Evolutionary conservation across 2,113 vertebrate genomes (phyloP), one percentile per base, ranked within the genome.

Genomic region (Gadus chalcogrammus): DNA sequence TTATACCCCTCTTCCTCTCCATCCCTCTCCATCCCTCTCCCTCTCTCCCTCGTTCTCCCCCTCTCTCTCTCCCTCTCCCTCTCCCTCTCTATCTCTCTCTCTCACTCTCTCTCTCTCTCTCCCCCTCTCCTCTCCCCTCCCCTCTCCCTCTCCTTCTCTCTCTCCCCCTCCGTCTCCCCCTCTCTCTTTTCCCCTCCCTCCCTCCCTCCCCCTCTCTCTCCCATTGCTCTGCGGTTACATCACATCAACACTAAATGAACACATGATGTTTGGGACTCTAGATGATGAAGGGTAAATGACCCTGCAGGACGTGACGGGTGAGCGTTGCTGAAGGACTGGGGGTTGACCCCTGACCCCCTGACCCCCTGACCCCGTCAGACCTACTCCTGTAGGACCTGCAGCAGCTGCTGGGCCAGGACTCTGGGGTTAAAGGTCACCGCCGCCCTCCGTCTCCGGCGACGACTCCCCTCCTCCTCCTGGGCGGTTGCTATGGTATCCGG

Each of bases 311-410:
- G 24, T 24, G 24, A 24, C 2, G 24, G 24, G 24, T 24, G 24
- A 24, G 24, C 24, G 31, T 7, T 35, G 4, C 31, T 35, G 31
- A 35, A 35, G 31, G 31, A 3, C 2, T 24, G 24, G 24, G 24
- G 24, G 27, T 64, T 35, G 28, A 18, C 67, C 24, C 24, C 38
- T 55, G 42, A 11, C 42, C 42, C 42, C 12, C 8, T 2, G 42
- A 0, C 42, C 42, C 12, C 42, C 42, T 48, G 24, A 24, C 24
- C 48, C 16, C 67, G 27, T 65, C 24, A 13, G 42, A 9, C 42
- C 81, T 69, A 92, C 72, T 88, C 83, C 71, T 87, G 88, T 63
- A 93, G 81, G 82, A 88, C 89, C 69, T 90, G 81, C 20, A 92
- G 67, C 28, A 92, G 85, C 82, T 90, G 90, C 74, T 90, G 82